These are phyloP conservation scores for Macrotus californicus DNA, from an alignment of 2,113 vertebrate genomes.

Conservation along the genomic window DNA sequence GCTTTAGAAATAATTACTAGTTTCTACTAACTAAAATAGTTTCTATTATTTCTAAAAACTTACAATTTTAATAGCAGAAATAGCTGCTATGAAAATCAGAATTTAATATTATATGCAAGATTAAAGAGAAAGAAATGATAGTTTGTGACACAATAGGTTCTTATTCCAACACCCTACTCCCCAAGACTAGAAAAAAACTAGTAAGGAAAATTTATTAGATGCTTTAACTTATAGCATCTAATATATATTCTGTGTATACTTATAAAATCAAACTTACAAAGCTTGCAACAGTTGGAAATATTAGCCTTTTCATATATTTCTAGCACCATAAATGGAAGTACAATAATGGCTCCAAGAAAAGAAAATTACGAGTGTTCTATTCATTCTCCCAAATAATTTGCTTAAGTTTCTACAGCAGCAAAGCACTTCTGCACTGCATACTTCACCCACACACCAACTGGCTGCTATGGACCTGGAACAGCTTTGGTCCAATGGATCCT, in stretches of 20 bases:
- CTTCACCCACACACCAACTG: neutral
- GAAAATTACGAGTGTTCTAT: neutral
- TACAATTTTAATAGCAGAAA: conserved; percentile 24
- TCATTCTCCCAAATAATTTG: neutral
- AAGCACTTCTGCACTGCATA: neutral
- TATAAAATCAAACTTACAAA: neutral
- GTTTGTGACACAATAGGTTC: neutral
- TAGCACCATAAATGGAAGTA: neutral
- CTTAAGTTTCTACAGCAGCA: neutral
- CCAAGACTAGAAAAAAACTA: neutral
- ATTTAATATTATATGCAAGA: neutral
- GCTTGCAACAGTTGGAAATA: neutral
- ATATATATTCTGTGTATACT: neutral
- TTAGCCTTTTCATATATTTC: neutral
- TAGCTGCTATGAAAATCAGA: neutral
- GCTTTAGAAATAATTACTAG: neutral
- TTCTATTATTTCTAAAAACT: too few species aligned
- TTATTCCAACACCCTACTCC: neutral
- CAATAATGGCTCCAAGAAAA: neutral
- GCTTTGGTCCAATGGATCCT: neutral
- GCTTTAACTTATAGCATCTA: conserved; percentile 23
- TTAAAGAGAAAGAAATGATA: conserved; percentile 8
- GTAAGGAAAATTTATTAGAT: neutral
- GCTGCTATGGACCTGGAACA: neutral
- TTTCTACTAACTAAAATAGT: too few species aligned